Conservation (phyloP, 2,797 vertebrate species). For the Mastacembelus armatus region DNA sequence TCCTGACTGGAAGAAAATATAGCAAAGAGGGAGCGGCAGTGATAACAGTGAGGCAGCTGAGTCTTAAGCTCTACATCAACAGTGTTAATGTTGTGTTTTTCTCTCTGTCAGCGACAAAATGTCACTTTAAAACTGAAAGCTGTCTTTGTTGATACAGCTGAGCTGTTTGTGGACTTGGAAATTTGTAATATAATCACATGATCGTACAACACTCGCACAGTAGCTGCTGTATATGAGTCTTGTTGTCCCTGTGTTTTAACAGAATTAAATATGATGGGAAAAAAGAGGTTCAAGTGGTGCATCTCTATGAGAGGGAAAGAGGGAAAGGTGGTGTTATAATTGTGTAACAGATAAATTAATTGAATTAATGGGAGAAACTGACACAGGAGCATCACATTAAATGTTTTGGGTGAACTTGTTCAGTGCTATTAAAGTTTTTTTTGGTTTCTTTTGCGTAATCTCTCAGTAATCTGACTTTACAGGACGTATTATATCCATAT, state of each 20-base stretch:
- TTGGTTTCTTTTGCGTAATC: neutral
- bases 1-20: conserved; percentile 32
- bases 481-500: no score
- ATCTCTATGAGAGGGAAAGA: conserved; percentile 1
- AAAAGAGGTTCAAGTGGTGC: conserved; percentile 1
- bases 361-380: neutral
- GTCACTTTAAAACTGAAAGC: conserved; percentile 56
- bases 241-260: conserved; percentile 18
- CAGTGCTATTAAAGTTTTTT: neutral
- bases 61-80: conserved; percentile 62
- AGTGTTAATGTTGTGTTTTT: conserved; percentile 36
- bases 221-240: neutral
- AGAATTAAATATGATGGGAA: conserved; percentile 18
- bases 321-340: neutral
- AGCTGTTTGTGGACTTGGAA: conserved; percentile 39
- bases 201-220: conserved; percentile 16
- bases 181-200: conserved; percentile 43
- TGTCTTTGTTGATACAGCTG: conserved; percentile 44
- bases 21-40: conserved; percentile 21
- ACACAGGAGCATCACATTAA: neutral
- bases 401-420: neutral
- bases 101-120: conserved; percentile 61
- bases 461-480: neutral
- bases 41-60: conserved; percentile 56
- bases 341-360: neutral